Evolutionary conservation across 2,888 invertebrate genomes (phyloP).

Genomic region (Lampropteryx suffumata): DNA sequence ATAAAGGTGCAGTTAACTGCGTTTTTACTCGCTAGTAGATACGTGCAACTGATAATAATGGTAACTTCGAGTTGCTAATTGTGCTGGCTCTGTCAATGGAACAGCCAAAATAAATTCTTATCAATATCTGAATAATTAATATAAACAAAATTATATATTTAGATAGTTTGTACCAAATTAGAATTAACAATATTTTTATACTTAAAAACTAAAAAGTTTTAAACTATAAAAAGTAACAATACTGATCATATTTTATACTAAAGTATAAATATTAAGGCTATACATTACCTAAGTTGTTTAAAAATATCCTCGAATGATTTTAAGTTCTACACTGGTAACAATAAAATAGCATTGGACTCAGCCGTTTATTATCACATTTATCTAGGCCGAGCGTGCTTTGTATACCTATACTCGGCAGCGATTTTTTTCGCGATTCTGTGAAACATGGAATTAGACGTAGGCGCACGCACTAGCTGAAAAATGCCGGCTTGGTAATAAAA

Average conservation of each 20-base stretch:
- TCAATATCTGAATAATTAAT: not conserved
- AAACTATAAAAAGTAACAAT: constrained; percentile 53
- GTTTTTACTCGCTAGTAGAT: too few species aligned
- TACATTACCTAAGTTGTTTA: constrained; percentile 7
- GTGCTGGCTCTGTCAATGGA: too few species aligned
- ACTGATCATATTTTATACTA: constrained; percentile 44
- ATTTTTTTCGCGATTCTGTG: too few species aligned
- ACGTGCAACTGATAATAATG: too few species aligned
- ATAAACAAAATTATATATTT: constrained; percentile 27
- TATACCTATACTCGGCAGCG: too few species aligned
- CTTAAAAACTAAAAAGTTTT: constrained; percentile 36
- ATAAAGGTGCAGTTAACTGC: too few species aligned
- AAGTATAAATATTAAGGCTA: constrained; percentile 25
- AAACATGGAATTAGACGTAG: too few species aligned
- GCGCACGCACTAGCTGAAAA: too few species aligned
- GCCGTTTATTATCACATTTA: constrained; percentile 45
- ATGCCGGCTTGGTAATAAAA: too few species aligned
- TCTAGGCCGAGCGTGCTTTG: too few species aligned
- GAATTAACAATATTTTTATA: constrained; percentile 40
- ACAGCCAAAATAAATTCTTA: constrained; percentile 33
- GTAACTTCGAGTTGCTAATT: too few species aligned
- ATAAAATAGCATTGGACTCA: constrained; percentile 38
- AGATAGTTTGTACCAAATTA: constrained; percentile 53
- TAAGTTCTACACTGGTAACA: constrained; percentile 25
- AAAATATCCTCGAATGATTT: constrained; percentile 12